Base-by-base conservation (phyloP, 2,113 vertebrate species). In the Plectropomus leopardus region DNA sequence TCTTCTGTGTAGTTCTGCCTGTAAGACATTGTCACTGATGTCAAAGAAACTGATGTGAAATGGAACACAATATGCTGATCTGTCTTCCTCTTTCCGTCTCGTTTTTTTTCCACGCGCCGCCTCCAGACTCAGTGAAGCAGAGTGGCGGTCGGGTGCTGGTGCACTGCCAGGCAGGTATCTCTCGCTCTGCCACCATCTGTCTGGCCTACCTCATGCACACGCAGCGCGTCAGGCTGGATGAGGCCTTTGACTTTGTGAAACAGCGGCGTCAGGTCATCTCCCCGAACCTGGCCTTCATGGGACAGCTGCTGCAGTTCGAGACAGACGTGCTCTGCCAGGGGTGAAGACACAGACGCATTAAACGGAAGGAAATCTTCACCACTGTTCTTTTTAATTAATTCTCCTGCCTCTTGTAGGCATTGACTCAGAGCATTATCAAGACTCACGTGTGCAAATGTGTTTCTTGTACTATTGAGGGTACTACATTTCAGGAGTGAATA, bases 221-320 rank as follows among this genome's bases (percentile, higher is more conserved):
- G 3, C 91, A 74, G 8, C 93, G 91, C 0, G 93, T 96, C 32
- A 88, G 90, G 28, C 92, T 96, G 69, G 90, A 95, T 0, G 95
- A 95, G 79, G 95, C 95, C 57, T 96, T 95, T 4, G 94, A 95
- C 84, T 96, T 96, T 17, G 94, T 96, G 36, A 95, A 95, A 90
- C 92, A 91, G 58, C 88, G 95, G 1, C 90, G 95, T 8, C 90
- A 92, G 2, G 92, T 95, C 81, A 95, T 96, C 78, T 95, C 95
- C 2, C 95, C 95, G 21, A 96, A 96, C 80, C 85, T 96, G 80
- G 91, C 89, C 55, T 96, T 96, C 86, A 95, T 95, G 95, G 95
- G 95, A 2, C 95, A 96, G 82, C 90, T 96, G 73, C 87, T 95
- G 70, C 95, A 95, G 93, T 95, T 96, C 53, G 95, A 96, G 86